Evolutionary conservation across 2,888 invertebrate genomes (phyloP).

Genomic region (Terebella lapidaria): DNA sequence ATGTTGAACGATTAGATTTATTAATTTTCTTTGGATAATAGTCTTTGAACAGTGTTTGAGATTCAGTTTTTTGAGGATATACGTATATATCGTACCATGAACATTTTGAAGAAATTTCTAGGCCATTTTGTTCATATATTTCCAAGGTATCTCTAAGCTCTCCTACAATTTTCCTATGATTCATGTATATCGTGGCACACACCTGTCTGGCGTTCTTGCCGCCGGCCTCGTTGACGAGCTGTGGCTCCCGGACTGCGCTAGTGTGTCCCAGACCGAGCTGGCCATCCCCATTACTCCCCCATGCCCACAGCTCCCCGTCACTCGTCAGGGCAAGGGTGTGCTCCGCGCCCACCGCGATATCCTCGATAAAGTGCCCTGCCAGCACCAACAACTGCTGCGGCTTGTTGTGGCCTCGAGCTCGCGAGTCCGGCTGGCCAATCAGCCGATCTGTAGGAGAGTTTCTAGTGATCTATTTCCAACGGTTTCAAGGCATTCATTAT

Average conservation of each 20-base stretch:
- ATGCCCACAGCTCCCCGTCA: slow-evolving; percentile 61
- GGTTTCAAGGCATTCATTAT: too few species aligned
- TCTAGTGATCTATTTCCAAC: too few species aligned
- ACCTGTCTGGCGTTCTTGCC: slow-evolving; percentile 60
- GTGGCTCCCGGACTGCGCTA: slow-evolving; percentile 59
- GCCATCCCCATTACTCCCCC: slow-evolving; percentile 65
- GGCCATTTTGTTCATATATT: too few species aligned
- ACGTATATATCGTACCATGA: too few species aligned
- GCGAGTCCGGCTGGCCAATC: slow-evolving; percentile 59
- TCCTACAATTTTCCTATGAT: too few species aligned
- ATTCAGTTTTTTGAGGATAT: too few species aligned
- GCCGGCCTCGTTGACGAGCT: slow-evolving; percentile 57
- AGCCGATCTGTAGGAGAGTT: slow-evolving; percentile 58
- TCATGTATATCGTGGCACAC: too few species aligned
- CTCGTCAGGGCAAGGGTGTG: slow-evolving; percentile 60
- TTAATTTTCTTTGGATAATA: too few species aligned
- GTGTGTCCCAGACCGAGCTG: slow-evolving; percentile 62
- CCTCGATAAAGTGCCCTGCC: slow-evolving; percentile 57
- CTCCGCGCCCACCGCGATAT: slow-evolving; percentile 63
- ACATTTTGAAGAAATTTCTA: too few species aligned
- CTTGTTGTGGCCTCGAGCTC: slow-evolving; percentile 55
- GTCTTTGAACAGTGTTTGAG: too few species aligned
- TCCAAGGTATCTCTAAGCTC: too few species aligned
- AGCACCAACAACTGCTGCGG: slow-evolving; percentile 59
- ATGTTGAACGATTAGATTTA: too few species aligned